Evolutionary conservation across 2,888 invertebrate genomes (phyloP).

Genomic region (Cephalotes varians): DNA sequence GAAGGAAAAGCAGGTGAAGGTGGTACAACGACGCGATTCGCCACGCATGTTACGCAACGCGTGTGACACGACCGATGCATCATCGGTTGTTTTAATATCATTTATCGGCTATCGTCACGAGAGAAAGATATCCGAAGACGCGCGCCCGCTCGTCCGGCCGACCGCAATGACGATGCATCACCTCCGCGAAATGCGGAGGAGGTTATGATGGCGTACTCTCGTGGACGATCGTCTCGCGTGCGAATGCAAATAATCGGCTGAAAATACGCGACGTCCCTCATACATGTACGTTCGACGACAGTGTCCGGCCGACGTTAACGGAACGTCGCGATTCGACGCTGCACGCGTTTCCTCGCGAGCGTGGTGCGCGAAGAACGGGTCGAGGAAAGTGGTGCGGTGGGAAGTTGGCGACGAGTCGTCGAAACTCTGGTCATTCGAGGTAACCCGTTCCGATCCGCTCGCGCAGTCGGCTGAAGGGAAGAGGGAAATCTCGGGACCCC

Average conservation of each 20-base stretch:
- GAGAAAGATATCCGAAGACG: neutral
- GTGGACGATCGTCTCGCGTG: neutral
- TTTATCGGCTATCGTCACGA: neutral
- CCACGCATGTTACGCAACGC: slow-evolving; percentile 33
- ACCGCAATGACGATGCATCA: neutral
- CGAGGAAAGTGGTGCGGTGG: neutral
- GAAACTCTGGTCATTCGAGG: neutral
- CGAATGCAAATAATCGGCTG: neutral
- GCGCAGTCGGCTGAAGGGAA: neutral
- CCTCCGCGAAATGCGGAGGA: neutral
- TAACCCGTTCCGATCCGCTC: neutral
- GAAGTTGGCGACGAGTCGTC: neutral
- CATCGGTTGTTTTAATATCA: neutral
- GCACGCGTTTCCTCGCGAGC: neutral
- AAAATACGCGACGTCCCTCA: neutral
- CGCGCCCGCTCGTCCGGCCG: neutral
- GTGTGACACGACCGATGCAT: slow-evolving; percentile 4
- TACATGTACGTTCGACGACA: neutral
- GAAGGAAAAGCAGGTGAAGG: neutral
- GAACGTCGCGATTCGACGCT: neutral
- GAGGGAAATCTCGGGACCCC: neutral
- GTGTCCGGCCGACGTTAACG: neutral
- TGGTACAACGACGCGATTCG: neutral
- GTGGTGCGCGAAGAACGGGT: neutral
- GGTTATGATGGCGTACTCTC: slow-evolving; percentile 3